Evolutionary conservation across 1,140 invertebrate species (phyloP).

Genomic region (Aphelinus certus): DNA sequence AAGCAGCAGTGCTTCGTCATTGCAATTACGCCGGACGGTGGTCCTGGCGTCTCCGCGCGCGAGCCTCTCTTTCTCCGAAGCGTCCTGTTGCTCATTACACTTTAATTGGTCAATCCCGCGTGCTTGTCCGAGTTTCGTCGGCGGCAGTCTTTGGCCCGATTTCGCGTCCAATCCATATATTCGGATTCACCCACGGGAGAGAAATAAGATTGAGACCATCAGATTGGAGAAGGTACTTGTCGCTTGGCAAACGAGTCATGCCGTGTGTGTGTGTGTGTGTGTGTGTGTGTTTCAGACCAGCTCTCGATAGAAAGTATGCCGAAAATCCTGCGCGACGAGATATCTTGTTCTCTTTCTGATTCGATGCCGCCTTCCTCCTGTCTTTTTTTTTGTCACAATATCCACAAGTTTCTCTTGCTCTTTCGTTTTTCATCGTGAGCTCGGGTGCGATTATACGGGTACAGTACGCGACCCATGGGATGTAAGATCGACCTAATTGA

Average conservation of each 20-base stretch:
- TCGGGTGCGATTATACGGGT: no score
- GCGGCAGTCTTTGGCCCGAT: background rate
- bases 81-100: constrained; percentile 4
- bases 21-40: background rate
- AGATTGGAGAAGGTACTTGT: constrained; percentile 10
- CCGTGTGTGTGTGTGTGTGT: no score
- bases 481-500: constrained; percentile 4
- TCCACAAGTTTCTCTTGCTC: constrained; percentile 27
- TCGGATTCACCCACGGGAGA: background rate
- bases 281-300: background rate
- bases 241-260: no score
- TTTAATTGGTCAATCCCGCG: constrained; percentile 30
- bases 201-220: constrained; percentile 1
- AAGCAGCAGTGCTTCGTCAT: background rate
- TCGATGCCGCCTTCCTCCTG: constrained; percentile 15
- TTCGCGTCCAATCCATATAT: background rate
- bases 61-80: no score
- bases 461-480: no score
- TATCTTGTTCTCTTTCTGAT: constrained; percentile 41
- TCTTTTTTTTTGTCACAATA: constrained; percentile 24
- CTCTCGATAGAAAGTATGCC: constrained; percentile 61
- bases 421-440: constrained; percentile 13
- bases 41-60: no score
- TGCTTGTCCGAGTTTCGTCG: constrained; percentile 22
- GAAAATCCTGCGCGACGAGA: constrained; percentile 55